Conservation (phyloP, 2,797 vertebrate species). For the Malacoctenus gilli region DNA sequence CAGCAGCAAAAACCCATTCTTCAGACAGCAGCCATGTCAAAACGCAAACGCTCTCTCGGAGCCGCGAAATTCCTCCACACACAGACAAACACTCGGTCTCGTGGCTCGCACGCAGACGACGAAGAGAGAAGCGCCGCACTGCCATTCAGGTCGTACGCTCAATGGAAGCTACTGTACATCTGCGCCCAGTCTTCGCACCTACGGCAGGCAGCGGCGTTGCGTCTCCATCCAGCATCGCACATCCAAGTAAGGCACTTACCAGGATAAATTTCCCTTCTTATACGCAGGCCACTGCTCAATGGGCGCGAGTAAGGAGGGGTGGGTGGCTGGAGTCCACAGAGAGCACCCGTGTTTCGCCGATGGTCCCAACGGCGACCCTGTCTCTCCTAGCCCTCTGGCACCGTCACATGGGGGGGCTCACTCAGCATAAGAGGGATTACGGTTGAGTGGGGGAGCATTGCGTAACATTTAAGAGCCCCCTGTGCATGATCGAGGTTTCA, state of each 20-base stretch:
- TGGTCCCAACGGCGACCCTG: conserved; percentile 37
- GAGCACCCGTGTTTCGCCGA: conserved; percentile 40
- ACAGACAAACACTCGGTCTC: conserved; percentile 16
- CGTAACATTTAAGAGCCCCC: conserved; percentile 61
- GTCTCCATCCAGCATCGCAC: conserved; percentile 43
- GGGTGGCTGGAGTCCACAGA: conserved; percentile 27
- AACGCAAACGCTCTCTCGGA: conserved; percentile 7
- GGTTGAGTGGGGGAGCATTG: conserved; percentile 61
- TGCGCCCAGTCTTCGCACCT: conserved; percentile 29
- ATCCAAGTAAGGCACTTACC: conserved; percentile 43
- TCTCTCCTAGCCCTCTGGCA: conserved; percentile 41
- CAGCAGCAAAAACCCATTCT: conserved; percentile 16
- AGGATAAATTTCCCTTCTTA: conserved; percentile 65
- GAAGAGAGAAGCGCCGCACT: conserved; percentile 11
- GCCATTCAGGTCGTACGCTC: conserved; percentile 26
- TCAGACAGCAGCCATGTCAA: conserved; percentile 3
- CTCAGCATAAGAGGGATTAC: conserved; percentile 74
- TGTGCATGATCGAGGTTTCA: conserved; percentile 54
- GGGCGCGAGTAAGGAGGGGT: conserved; percentile 10
- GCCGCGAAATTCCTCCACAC: conserved; percentile 22
- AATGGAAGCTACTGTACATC: conserved; percentile 4
- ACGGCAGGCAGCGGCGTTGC: conserved; percentile 13
- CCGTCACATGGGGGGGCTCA: conserved; percentile 70
- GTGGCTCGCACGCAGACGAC: conserved; percentile 41
- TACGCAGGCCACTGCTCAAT: conserved; percentile 47